Evolutionary conservation across 2,113 vertebrate species (phyloP).

Genomic region (Eidolon helvum): DNA sequence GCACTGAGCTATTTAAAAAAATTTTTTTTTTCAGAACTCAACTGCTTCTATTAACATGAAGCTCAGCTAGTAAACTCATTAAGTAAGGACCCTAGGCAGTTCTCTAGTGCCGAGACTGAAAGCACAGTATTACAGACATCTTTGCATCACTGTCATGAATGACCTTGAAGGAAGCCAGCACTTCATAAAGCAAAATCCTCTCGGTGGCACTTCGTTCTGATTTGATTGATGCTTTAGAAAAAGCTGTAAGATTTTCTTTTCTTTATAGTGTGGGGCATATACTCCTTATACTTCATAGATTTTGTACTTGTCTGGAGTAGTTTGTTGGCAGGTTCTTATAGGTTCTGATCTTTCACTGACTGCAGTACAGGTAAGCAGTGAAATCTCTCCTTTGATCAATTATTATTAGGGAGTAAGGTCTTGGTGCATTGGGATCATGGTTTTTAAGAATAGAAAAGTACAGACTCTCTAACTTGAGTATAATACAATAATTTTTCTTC

Average conservation of each 20-base stretch:
- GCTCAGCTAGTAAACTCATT: slow-evolving; percentile 63
- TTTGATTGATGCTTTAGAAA: slow-evolving; percentile 56
- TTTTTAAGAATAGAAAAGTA: slow-evolving; percentile 48
- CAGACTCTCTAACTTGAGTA: not conserved
- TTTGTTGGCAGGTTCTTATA: slow-evolving; percentile 42
- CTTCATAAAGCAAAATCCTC: slow-evolving; percentile 57
- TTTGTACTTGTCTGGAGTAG: slow-evolving; percentile 41
- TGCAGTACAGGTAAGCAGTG: slow-evolving; percentile 35
- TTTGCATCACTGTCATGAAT: slow-evolving; percentile 16
- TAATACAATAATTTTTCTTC: slow-evolving; percentile 19
- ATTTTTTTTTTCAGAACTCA: not conserved
- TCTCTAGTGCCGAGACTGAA: slow-evolving; percentile 16
- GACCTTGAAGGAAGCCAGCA: slow-evolving; percentile 60
- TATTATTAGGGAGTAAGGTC: slow-evolving; percentile 51
- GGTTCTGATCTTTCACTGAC: slow-evolving; percentile 50
- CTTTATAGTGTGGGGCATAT: slow-evolving; percentile 36
- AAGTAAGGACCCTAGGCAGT: slow-evolving; percentile 64
- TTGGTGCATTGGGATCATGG: slow-evolving; percentile 3
- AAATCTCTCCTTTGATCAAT: slow-evolving; percentile 45
- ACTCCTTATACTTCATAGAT: slow-evolving; percentile 43
- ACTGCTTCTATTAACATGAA: slow-evolving; percentile 63
- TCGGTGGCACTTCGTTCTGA: slow-evolving; percentile 43
- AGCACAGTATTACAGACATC: slow-evolving; percentile 6
- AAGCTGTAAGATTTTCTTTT: slow-evolving; percentile 55
- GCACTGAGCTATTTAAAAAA: not conserved